Conservation (phyloP, 2,797 vertebrate genomes). For the Schizopygopsis pylzovi region DNA sequence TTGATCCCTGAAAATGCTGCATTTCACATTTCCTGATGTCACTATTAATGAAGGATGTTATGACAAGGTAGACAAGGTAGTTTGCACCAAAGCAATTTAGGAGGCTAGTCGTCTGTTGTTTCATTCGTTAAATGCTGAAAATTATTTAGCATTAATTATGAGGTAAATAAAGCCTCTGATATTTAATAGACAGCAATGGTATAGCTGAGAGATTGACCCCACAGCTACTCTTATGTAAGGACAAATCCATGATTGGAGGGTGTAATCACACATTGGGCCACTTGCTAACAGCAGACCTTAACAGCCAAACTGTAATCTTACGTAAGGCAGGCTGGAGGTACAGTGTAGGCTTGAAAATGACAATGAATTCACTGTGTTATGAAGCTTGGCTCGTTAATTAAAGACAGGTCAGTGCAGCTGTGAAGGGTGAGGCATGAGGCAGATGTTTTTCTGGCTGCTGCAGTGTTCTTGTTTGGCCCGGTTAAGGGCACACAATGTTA, state of each 20-base stretch:
- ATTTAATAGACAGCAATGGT: conserved; percentile 47
- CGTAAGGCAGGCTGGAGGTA: conserved; percentile 37
- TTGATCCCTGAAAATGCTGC: conserved; percentile 25
- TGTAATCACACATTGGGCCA: conserved; percentile 52
- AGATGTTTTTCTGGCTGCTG: conserved; percentile 42
- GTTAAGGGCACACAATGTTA: conserved; percentile 23
- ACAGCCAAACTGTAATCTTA: conserved; percentile 55
- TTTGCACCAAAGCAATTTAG: conserved; percentile 15
- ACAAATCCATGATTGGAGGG: conserved; percentile 37
- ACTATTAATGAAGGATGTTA: conserved; percentile 37
- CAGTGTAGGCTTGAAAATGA: conserved; percentile 37
- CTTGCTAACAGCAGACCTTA: conserved; percentile 50
- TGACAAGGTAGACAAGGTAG: conserved; percentile 44
- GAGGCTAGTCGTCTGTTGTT: conserved; percentile 20
- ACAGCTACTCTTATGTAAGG: conserved; percentile 45
- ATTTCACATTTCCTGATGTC: conserved; percentile 24
- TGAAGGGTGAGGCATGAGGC: conserved; percentile 34
- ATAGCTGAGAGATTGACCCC: conserved; percentile 46
- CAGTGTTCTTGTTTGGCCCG: conserved; percentile 10
- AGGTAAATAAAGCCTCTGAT: conserved; percentile 40
- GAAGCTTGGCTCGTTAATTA: conserved; percentile 50
- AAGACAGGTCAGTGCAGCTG: conserved; percentile 46
- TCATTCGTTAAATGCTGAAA: conserved; percentile 18
- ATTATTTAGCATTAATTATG: conserved; percentile 45
- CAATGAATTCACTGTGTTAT: conserved; percentile 25